These are phyloP conservation scores for Peromyscus aztecus DNA, from an alignment of 2,797 vertebrate species.

Conservation along the genomic window DNA sequence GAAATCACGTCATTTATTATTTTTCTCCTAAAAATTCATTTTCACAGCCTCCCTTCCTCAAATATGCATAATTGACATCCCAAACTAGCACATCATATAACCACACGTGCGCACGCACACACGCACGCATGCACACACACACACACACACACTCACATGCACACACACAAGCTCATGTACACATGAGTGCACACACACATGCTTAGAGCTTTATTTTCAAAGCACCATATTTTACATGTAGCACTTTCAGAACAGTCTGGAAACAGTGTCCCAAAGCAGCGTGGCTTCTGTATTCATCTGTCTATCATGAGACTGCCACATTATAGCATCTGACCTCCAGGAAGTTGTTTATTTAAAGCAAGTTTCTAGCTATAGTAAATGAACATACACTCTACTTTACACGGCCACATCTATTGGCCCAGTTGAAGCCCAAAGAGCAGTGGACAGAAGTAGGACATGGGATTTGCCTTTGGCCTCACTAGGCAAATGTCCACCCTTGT, in stretches of 20 bases:
- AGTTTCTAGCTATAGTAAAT: constrained; percentile 35
- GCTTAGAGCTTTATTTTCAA: constrained; percentile 7
- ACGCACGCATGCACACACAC: not conserved
- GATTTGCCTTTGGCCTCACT: not conserved
- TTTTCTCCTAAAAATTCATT: constrained; percentile 28
- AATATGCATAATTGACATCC: not conserved
- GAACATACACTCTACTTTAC: constrained; percentile 20
- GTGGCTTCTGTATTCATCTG: not conserved
- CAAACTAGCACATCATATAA: not conserved
- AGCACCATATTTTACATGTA: not conserved
- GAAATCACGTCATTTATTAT: not conserved
- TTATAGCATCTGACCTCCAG: constrained; percentile 47
- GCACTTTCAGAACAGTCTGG: not conserved
- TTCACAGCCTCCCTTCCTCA: constrained; percentile 13
- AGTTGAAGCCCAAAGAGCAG: not conserved
- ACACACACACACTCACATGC: too few relatives aligned
- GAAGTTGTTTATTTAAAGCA: constrained; percentile 64
- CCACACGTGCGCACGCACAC: not conserved
- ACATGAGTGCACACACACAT: not conserved
- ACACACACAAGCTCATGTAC: not conserved
- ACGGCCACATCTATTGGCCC: not conserved
- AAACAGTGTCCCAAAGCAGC: constrained; percentile 27
- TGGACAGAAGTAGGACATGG: not conserved
- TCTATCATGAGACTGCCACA: constrained; percentile 8
- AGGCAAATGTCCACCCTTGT: not conserved